phyloP scores from a whole-genome alignment of 2,113 vertebrate genomes.

The Artemisiospiza belli region DNA sequence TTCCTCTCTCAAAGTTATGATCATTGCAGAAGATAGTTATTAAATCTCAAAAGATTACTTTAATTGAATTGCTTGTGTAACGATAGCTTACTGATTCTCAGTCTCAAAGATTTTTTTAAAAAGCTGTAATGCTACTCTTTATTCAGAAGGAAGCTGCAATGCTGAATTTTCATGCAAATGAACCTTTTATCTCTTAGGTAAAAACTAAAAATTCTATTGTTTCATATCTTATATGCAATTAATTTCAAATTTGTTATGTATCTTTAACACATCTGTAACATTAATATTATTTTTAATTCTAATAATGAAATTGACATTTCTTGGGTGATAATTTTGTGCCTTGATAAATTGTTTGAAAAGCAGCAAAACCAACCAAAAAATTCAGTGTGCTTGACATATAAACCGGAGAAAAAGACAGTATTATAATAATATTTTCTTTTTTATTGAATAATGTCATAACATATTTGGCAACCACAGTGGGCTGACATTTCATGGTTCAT shows the following conservation, averaged over 20 bases:
- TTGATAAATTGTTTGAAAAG: background rate
- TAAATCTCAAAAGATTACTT: conserved; percentile 54
- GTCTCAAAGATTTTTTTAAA: background rate
- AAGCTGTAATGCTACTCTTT: background rate
- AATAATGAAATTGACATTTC: background rate
- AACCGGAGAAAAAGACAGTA: background rate
- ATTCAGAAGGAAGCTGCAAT: background rate
- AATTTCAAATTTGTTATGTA: background rate
- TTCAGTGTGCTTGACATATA: rapidly evolving
- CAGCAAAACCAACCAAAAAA: background rate
- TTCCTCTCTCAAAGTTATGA: conserved; percentile 23
- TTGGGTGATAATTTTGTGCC: background rate
- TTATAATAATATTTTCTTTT: background rate
- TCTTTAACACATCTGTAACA: background rate
- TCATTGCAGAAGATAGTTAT: conserved; percentile 56
- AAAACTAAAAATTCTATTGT: background rate
- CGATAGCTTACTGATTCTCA: background rate
- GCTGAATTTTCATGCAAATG: background rate
- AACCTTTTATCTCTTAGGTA: background rate
- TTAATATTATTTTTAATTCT: background rate
- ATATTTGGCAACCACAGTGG: background rate
- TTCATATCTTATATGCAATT: background rate
- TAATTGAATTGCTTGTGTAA: conserved; percentile 54
- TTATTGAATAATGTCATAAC: background rate
- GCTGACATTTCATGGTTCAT: background rate